Conservation (phyloP, 2,113 vertebrate species). For the Macquaria australasica region DNA sequence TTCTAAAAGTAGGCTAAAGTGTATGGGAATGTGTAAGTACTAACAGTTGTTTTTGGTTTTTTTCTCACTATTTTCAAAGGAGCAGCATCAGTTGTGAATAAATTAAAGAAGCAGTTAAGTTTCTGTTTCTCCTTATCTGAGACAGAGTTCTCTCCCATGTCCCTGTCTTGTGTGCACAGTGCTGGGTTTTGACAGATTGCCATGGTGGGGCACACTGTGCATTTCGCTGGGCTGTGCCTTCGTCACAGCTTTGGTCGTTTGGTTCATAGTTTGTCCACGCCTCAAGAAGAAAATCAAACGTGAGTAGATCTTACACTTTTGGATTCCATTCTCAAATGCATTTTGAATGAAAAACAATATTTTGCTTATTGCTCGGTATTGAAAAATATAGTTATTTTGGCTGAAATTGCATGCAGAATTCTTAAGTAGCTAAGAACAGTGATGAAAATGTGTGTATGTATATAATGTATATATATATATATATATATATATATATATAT, state of each 20-base stretch:
- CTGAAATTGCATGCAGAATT: neutral
- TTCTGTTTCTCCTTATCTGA: slow-evolving; percentile 33
- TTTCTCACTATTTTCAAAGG: neutral
- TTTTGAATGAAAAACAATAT: neutral
- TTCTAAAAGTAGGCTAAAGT: neutral
- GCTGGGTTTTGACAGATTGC: slow-evolving; percentile 94
- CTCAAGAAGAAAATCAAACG: slow-evolving; percentile 95
- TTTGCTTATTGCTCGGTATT: neutral
- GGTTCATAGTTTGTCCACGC: slow-evolving; percentile 94
- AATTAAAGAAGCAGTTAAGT: neutral
- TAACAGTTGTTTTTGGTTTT: slow-evolving; percentile 19
- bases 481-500: too few species aligned
- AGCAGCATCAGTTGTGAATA: slow-evolving; percentile 3
- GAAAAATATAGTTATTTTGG: neutral
- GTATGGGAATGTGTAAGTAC: neutral
- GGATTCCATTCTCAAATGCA: neutral
- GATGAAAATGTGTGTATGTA: too few species aligned
- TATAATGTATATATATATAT: too few species aligned
- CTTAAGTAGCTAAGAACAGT: neutral
- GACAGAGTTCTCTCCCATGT: slow-evolving; percentile 12
- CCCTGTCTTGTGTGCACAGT: slow-evolving; percentile 89
- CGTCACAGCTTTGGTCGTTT: slow-evolving; percentile 91
- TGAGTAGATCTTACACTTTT: slow-evolving; percentile 79
- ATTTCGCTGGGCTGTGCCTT: slow-evolving; percentile 90
- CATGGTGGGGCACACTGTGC: slow-evolving; percentile 93